Base-by-base conservation (phyloP, 2,113 vertebrate genomes). In the Rousettus leschenaultii region DNA sequence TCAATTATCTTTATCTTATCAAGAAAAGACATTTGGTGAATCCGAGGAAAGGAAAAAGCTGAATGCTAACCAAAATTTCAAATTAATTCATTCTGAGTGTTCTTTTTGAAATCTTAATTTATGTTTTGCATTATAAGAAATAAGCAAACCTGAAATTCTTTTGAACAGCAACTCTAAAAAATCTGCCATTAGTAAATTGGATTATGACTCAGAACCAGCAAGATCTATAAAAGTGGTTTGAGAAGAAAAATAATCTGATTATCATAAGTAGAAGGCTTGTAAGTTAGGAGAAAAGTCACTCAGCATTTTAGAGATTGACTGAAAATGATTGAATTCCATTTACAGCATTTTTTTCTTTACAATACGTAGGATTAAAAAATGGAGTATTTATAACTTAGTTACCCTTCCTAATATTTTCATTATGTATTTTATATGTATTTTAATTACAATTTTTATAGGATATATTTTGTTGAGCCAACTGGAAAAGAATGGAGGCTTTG, bases 1-100 rank as follows among this genome's bases (percentile, higher is more conserved):
- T 90, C 51, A 96, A 45, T 96, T 93, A 94, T 92, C 85, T 87
- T 94, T 88, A 83, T 86, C 83, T 92, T 96, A 96, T 92, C 90
- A 94, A 83, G 75, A 66, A 95, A 86, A 82, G 68, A 77, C 11
- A 78, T 86, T 94, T 85, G 43, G 51, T 51, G 51, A 65, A 70
- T 91, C 38, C 53, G 21, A 95, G 40, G 26, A 86, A 78, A 75
- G n/a, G 33, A 65, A 80, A 93, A 82, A 86, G 83, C 51, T 57
- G 45, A 89, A 84, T 75, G 40, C 43, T 57, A 92, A 89, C 35
- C 43, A 79, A 78, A 89, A 51, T 91, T 86, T 16, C 48, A 83
- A 92, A 73, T 80, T 75, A 73, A 24, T 48, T 66, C 38, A 66
- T 74, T 78, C 35, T 93, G 80, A 91, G 28, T 51, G 59, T 66